Evolutionary conservation across 1,140 invertebrate genomes (phyloP).

Genomic region (Ostrea edulis): DNA sequence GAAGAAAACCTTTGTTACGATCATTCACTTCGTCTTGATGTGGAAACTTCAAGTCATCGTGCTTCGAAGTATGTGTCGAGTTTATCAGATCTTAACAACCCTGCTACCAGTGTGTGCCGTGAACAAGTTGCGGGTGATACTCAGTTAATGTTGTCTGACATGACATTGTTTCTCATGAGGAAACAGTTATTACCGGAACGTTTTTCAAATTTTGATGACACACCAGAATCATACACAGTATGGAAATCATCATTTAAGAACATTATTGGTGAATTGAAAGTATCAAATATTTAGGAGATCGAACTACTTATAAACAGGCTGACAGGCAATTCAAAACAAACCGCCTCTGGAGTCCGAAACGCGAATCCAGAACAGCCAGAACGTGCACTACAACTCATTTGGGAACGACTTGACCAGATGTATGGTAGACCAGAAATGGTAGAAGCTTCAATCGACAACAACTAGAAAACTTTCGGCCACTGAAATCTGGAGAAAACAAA

Average conservation of each 20-base stretch:
- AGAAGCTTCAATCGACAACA: constrained; percentile 19
- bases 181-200: constrained; percentile 41
- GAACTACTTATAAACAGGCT: constrained; percentile 57
- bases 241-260: constrained; percentile 53
- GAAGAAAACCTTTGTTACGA: too few relatives aligned
- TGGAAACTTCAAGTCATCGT: neutral
- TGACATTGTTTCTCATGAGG: constrained; percentile 32
- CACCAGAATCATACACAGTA: constrained; percentile 43
- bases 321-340: too few relatives aligned
- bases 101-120: neutral
- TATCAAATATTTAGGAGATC: constrained; percentile 45
- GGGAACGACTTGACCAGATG: constrained; percentile 17
- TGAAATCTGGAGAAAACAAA: neutral
- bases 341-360: too few relatives aligned
- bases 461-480: neutral
- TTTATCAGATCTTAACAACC: neutral
- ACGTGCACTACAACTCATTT: too few relatives aligned
- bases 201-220: constrained; percentile 50
- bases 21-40: too few relatives aligned
- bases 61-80: neutral
- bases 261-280: constrained; percentile 47
- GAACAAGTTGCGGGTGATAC: too few relatives aligned
- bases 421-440: constrained; percentile 34
- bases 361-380: too few relatives aligned
- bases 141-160: neutral